Conservation (phyloP, 1,140 invertebrate species). For the Nixonia krombeini region DNA sequence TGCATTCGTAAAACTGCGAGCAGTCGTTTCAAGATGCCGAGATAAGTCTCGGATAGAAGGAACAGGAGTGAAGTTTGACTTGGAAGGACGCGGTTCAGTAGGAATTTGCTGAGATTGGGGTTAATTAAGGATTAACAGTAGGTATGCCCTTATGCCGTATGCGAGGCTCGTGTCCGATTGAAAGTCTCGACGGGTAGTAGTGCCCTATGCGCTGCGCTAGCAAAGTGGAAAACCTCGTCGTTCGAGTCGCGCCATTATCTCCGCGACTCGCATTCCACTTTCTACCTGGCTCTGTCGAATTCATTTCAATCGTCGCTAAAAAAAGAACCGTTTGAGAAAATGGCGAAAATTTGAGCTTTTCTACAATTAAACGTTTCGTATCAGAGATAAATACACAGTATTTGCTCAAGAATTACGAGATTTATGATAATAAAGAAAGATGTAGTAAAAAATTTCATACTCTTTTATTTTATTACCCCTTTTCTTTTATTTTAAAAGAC, state of each 20-base stretch:
- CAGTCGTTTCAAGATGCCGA: not conserved
- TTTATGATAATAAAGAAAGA: no score
- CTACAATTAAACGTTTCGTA: no score
- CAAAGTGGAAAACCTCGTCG: constrained; percentile 39
- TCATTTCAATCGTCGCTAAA: constrained; percentile 15
- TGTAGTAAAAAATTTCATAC: no score
- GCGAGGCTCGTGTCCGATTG: constrained; percentile 30
- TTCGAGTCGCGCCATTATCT: constrained; percentile 33
- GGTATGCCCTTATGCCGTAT: constrained; percentile 26
- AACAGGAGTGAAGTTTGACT: constrained; percentile 28
- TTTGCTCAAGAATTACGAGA: no score
- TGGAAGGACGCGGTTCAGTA: constrained; percentile 16
- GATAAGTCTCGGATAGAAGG: constrained; percentile 5
- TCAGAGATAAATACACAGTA: no score
- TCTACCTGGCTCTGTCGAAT: constrained; percentile 23
- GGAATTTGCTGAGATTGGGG: constrained; percentile 41
- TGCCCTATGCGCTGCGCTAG: constrained; percentile 18
- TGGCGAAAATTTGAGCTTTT: no score
- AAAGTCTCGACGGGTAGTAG: constrained; percentile 38
- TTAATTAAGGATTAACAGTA: constrained; percentile 51
- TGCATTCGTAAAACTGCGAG: constrained; percentile 1
- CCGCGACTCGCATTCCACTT: constrained; percentile 16
- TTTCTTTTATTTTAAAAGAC: no score
- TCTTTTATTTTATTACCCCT: no score
- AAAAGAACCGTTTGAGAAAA: no score